Conservation (phyloP, 2,888 invertebrate species). For the Rotaria socialis region DNA sequence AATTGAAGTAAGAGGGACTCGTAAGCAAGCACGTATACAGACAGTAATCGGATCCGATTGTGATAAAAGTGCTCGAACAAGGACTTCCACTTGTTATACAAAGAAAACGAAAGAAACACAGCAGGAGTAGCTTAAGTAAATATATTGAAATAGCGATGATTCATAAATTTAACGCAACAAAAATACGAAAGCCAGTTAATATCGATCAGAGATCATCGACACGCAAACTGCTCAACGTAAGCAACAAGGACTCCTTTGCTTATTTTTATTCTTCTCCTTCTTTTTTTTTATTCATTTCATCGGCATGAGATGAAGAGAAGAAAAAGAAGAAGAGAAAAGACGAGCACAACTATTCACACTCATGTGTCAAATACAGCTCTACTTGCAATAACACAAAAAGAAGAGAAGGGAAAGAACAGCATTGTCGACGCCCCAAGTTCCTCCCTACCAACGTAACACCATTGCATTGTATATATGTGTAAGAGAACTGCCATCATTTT, state of each 20-base stretch:
- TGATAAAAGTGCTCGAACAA: not conserved
- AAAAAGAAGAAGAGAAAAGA: not conserved
- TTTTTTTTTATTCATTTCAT: not conserved
- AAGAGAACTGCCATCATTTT: conserved; percentile 7
- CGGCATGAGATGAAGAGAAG: not conserved
- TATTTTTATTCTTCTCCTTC: not conserved
- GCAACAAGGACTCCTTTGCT: conserved; percentile 18
- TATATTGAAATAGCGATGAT: not conserved
- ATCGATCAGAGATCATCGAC: not conserved
- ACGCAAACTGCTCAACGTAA: not conserved
- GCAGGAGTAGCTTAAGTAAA: not conserved
- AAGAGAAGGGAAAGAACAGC: conserved; percentile 1
- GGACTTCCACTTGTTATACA: not conserved
- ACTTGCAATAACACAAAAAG: not conserved
- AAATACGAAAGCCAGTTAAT: not conserved
- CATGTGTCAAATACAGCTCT: conserved; percentile 4
- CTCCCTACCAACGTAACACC: not conserved
- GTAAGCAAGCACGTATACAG: not conserved
- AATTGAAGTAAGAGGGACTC: not conserved
- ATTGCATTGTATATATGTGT: not conserved
- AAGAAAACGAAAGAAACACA: not conserved
- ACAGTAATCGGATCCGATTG: not conserved
- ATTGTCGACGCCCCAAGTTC: not conserved
- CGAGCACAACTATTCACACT: not conserved
- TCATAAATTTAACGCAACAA: not conserved